Conservation (phyloP, 2,888 invertebrate species). For the Pachycephus smyrnensis region DNA sequence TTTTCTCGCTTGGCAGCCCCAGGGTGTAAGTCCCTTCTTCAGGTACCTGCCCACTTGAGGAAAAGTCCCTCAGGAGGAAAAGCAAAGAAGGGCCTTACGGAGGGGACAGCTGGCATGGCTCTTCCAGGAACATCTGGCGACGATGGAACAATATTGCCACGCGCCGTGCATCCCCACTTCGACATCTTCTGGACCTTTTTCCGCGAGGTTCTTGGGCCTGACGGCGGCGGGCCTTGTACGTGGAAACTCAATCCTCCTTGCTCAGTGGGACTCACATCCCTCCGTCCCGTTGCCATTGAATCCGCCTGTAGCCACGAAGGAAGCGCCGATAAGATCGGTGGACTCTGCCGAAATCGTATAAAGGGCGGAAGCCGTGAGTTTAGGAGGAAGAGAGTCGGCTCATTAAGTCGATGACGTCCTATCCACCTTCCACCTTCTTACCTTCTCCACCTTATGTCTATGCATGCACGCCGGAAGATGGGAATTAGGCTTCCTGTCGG, state of each 20-base stretch:
- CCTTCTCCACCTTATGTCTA: background rate
- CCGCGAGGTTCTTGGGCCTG: background rate
- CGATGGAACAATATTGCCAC: slow-evolving; percentile 52
- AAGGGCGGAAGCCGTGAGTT: slow-evolving; percentile 17
- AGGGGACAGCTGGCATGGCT: slow-evolving; percentile 50
- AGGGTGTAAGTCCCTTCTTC: too few species aligned
- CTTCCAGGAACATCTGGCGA: slow-evolving; percentile 55
- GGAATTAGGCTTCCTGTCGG: slow-evolving; percentile 54
- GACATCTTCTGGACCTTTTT: slow-evolving; percentile 20
- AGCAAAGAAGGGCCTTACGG: slow-evolving; percentile 32
- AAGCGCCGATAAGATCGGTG: slow-evolving; percentile 49
- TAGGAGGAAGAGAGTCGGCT: slow-evolving; percentile 11
- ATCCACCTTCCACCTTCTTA: too few species aligned
- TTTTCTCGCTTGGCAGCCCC: too few species aligned
- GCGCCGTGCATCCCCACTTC: slow-evolving; percentile 57
- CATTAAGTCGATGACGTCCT: too few species aligned
- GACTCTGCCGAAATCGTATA: slow-evolving; percentile 26
- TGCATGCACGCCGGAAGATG: slow-evolving; percentile 41
- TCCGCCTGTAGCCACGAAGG: slow-evolving; percentile 27
- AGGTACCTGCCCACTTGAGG: background rate
- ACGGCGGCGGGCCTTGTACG: too few species aligned
- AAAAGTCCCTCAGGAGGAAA: slow-evolving; percentile 20
- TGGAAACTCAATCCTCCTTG: too few species aligned
- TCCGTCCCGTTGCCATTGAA: background rate
- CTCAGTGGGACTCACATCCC: slow-evolving; percentile 5